Evolutionary conservation across 37 sponge, comb jelly and placozoan species (phyloP).

Genomic region (Mnemiopsis leidyi): DNA sequence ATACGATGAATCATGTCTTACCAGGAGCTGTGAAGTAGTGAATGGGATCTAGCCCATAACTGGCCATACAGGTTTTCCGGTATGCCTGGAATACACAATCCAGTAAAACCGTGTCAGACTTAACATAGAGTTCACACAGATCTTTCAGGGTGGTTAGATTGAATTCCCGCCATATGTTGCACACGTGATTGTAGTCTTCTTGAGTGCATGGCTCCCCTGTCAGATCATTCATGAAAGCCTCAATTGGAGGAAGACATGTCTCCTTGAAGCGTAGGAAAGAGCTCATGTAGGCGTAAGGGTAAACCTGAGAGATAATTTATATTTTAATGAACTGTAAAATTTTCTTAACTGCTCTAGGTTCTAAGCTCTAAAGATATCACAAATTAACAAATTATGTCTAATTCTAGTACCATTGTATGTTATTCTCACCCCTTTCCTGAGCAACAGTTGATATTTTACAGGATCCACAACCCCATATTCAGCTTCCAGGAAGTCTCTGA

Average conservation of each 20-base stretch:
- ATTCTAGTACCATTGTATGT: too few species aligned
- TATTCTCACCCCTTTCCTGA: not conserved
- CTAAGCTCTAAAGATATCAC: too few species aligned
- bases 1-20: too few species aligned
- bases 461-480: not conserved
- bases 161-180: slow-evolving; percentile 1
- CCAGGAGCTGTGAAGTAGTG: slow-evolving; percentile 36
- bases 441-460: not conserved
- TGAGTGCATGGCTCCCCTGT: not conserved
- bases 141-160: not conserved
- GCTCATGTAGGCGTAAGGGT: not conserved
- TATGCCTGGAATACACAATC: not conserved
- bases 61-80: not conserved
- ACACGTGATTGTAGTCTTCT: slow-evolving; percentile 38
- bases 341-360: too few species aligned
- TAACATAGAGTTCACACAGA: slow-evolving; percentile 13
- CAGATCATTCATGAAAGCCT: not conserved
- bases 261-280: not conserved
- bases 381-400: too few species aligned
- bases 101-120: not conserved
- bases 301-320: too few species aligned
- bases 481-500: not conserved
- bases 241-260: not conserved
- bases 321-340: too few species aligned
- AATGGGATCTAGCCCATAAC: slow-evolving; percentile 15